phyloP scores from a whole-genome alignment of 2,888 invertebrate genomes.

The Rhagophthalmus giganteus region DNA sequence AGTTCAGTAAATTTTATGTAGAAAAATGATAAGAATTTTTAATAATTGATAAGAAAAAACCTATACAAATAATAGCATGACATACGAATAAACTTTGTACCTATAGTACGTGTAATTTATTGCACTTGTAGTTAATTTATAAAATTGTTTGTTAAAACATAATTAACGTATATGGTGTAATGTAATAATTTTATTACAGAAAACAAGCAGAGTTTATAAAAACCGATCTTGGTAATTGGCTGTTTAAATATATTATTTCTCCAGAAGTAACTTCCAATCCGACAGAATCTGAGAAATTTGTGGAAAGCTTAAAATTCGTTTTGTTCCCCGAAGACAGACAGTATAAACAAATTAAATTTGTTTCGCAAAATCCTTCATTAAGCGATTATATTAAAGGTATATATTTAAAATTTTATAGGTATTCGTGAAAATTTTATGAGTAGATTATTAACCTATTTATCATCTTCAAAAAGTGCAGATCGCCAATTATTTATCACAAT shows the following conservation, averaged over 20 bases:
- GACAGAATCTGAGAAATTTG: not conserved
- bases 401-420: not conserved
- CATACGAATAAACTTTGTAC: too few species aligned
- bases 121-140: too few species aligned
- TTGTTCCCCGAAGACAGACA: slow-evolving; percentile 7
- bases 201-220: slow-evolving; percentile 37
- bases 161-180: too few species aligned
- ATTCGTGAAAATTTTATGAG: not conserved
- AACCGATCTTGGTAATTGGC: slow-evolving; percentile 51
- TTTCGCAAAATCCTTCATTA: not conserved
- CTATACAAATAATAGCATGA: too few species aligned
- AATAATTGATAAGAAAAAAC: too few species aligned
- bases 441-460: too few species aligned
- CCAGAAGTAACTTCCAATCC: not conserved
- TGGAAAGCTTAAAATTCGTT: slow-evolving; percentile 2
- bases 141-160: too few species aligned
- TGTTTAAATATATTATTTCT: slow-evolving; percentile 42
- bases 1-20: too few species aligned
- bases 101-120: too few species aligned
- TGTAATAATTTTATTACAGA: slow-evolving; percentile 21
- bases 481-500: too few species aligned
- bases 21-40: too few species aligned
- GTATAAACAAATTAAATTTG: slow-evolving; percentile 8
- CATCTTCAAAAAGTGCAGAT: not conserved
- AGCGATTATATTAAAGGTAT: slow-evolving; percentile 16